Conservation (phyloP, 2,888 invertebrate genomes). For the Pandemis corylana region DNA sequence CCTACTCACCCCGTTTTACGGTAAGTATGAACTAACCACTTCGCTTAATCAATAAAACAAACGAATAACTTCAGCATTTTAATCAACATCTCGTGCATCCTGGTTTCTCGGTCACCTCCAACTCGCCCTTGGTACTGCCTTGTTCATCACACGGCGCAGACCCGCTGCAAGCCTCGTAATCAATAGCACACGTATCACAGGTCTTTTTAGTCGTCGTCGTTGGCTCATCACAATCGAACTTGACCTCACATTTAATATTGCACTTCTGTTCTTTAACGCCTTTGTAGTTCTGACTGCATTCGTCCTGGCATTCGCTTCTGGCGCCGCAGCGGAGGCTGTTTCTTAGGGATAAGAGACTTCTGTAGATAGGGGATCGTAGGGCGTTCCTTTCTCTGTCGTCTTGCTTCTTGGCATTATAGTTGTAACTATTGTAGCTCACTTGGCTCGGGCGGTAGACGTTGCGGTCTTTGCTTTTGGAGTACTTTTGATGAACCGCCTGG, state of each 20-base stretch:
- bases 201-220: conserved; percentile 35
- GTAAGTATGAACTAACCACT: background rate
- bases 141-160: conserved; percentile 43
- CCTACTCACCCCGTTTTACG: no score
- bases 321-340: conserved; percentile 55
- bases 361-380: conserved; percentile 52
- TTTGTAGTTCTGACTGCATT: conserved; percentile 47
- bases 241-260: conserved; percentile 49
- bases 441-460: background rate
- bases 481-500: background rate
- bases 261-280: conserved; percentile 48
- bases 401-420: background rate
- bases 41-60: background rate
- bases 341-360: conserved; percentile 53
- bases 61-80: background rate
- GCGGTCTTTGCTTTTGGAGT: background rate
- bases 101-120: conserved; percentile 9
- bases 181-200: background rate
- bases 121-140: conserved; percentile 10
- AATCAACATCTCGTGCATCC: conserved; percentile 43
- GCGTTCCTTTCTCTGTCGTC: background rate
- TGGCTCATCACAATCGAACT: conserved; percentile 52
- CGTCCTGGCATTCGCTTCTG: conserved; percentile 54
- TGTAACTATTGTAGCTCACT: background rate
- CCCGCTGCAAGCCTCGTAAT: conserved; percentile 4